Evolutionary conservation across 2,113 vertebrate species (phyloP).

Genomic region (Pluvialis apricaria): DNA sequence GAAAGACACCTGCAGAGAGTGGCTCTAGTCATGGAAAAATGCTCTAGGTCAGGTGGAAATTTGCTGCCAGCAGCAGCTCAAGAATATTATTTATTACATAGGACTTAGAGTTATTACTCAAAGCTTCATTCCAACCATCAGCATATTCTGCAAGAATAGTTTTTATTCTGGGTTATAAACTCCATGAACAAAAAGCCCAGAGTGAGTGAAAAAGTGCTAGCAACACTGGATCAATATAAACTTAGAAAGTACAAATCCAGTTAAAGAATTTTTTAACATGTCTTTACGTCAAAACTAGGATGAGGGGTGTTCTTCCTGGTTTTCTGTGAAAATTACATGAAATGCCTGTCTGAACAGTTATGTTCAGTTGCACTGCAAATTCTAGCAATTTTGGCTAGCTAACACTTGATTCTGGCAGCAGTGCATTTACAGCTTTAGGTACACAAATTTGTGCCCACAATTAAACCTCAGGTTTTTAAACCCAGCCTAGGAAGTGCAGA

Average conservation of each 20-base stretch:
- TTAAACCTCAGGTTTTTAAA: background rate
- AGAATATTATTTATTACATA: background rate
- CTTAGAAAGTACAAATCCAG: background rate
- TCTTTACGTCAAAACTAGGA: background rate
- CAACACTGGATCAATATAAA: background rate
- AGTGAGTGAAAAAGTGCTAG: background rate
- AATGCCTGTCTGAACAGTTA: background rate
- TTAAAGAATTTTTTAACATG: background rate
- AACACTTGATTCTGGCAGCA: background rate
- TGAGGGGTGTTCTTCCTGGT: background rate
- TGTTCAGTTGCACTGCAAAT: background rate
- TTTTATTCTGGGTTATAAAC: background rate
- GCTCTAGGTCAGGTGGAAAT: background rate
- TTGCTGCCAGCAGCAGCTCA: background rate
- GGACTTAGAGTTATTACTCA: background rate
- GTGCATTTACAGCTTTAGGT: background rate
- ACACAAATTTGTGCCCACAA: background rate
- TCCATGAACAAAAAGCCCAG: background rate
- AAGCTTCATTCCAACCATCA: background rate
- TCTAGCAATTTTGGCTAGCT: background rate
- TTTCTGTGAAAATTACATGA: background rate
- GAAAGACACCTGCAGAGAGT: background rate
- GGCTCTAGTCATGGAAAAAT: background rate
- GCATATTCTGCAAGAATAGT: background rate
- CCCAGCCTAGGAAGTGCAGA: background rate